Percentiles rank a stretch among this genome's conserved stretches.
phyloP scores from a whole-genome alignment of 2,888 invertebrate genomes.

The Pegoplata infirma region DNA sequence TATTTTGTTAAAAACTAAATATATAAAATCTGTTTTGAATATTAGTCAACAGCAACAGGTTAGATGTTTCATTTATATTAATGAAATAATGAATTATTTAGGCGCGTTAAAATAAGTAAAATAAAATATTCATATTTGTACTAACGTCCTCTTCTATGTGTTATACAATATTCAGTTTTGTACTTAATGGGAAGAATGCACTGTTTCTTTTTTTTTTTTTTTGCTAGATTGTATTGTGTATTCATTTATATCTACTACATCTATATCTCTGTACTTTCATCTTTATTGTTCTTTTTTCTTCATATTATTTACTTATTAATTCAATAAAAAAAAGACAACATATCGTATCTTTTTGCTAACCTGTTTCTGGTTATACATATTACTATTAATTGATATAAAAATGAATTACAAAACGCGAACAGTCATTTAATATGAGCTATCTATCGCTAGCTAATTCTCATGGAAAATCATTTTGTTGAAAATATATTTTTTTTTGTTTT shows the following conservation, averaged over 20 bases:
- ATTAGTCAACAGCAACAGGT: neutral
- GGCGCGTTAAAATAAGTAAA: neutral
- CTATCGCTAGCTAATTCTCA: neutral
- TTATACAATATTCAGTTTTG: neutral
- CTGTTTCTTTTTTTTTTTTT: neutral
- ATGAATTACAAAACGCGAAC: neutral
- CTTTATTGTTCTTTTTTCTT: neutral
- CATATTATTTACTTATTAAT: neutral
- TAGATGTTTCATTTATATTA: neutral
- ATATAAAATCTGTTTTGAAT: neutral
- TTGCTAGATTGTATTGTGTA: constrained; percentile 33
- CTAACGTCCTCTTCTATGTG: neutral
- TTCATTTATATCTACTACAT: constrained; percentile 9
- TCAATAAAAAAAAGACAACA: neutral
- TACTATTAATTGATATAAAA: neutral
- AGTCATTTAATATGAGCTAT: neutral
- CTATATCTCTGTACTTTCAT: neutral
- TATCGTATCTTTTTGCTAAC: neutral
- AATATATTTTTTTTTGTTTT: too few relatives aligned
- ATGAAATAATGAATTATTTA: neutral
- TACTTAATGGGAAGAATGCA: constrained; percentile 23
- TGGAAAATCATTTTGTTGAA: too few relatives aligned
- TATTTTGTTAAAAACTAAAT: neutral
- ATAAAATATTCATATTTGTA: neutral
- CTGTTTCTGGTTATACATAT: neutral